Percentiles rank a stretch among this genome's conserved stretches.
phyloP scores from a whole-genome alignment of 2,113 vertebrate species.

The Ibidorhyncha struthersii region DNA sequence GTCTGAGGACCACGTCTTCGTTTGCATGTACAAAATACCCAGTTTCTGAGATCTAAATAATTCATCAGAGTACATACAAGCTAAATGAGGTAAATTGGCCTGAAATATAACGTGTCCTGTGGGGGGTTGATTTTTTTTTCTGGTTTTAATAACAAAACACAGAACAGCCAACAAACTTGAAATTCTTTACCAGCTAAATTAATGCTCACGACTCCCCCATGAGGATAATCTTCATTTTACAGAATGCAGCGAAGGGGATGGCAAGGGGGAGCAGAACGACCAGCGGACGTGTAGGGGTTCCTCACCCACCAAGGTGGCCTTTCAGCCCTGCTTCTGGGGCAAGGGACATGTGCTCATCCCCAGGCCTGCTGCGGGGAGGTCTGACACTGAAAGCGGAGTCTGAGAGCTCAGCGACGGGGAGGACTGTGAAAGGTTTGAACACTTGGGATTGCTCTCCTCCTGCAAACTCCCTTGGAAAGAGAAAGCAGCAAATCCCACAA shows the following conservation, averaged over 20 bases:
- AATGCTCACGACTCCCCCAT: not conserved
- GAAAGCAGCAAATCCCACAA: not conserved
- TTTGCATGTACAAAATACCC: not conserved
- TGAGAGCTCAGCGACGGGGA: not conserved
- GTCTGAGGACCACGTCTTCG: not conserved
- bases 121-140: not conserved
- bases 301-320: not conserved
- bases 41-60: not conserved
- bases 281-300: not conserved
- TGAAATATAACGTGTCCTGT: not conserved
- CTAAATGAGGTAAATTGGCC: not conserved
- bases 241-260: not conserved
- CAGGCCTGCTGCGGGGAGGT: not conserved
- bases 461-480: not conserved
- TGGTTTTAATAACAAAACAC: not conserved
- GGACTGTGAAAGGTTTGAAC: not conserved
- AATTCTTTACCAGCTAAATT: not conserved
- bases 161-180: not conserved
- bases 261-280: not conserved
- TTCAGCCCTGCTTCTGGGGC: not conserved
- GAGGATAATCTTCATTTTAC: slow-evolving; percentile 15
- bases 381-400: not conserved
- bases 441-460: not conserved
- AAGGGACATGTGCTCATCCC: not conserved
- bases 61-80: not conserved